Evolutionary conservation across 2,113 vertebrate genomes (phyloP).

Genomic region (Marmota monax): DNA sequence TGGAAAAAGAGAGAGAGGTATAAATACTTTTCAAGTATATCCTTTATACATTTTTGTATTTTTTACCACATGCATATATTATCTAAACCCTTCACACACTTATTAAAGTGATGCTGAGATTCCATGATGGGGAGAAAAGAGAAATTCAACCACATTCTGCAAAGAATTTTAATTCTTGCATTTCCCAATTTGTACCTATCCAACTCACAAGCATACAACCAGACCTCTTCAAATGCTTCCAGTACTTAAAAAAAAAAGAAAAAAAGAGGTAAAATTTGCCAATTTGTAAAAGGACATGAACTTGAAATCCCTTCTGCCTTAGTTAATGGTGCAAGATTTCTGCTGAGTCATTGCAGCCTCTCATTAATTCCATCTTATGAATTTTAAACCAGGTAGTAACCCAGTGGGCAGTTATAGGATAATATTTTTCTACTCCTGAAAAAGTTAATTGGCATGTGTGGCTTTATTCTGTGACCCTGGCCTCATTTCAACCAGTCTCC

Average conservation of each 20-base stretch:
- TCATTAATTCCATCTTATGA: conserved; percentile 26
- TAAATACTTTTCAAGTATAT: not conserved
- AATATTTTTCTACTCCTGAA: not conserved
- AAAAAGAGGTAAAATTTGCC: not conserved
- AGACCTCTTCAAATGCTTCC: not conserved
- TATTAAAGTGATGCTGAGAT: not conserved
- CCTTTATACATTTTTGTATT: not conserved
- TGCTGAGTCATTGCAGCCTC: conserved; percentile 1
- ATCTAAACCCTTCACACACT: not conserved
- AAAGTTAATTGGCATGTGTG: conserved; percentile 57
- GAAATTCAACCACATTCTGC: not conserved
- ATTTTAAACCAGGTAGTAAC: conserved; percentile 28
- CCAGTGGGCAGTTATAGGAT: not conserved
- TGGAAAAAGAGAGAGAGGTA: not conserved
- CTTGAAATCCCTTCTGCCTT: not conserved
- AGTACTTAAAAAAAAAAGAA: not conserved
- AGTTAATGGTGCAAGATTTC: conserved; percentile 27
- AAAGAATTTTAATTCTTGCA: not conserved
- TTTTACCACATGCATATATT: not conserved
- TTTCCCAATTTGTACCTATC: not conserved
- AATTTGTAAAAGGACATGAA: not conserved
- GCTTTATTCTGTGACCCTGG: conserved; percentile 49
- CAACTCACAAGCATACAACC: not conserved
- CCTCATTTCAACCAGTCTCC: conserved; percentile 58
- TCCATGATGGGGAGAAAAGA: not conserved